A percentile compares a stretch with the other conserved stretches of the same genome.
Conservation (phyloP, 2,113 vertebrate species). For the Gymnogyps californianus region DNA sequence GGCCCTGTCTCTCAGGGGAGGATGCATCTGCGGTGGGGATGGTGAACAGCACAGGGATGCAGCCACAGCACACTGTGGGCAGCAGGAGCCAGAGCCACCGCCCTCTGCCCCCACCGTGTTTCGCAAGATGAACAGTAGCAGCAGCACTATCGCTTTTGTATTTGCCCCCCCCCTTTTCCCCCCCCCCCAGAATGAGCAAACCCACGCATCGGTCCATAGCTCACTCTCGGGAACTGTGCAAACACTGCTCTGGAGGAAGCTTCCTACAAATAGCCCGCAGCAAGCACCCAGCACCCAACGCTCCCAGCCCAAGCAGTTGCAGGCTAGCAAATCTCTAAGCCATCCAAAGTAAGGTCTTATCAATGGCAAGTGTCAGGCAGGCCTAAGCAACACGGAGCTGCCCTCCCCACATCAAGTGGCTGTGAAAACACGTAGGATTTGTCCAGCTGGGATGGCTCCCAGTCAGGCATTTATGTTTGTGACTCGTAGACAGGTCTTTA, state of each 20-base stretch:
- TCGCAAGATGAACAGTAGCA: background rate
- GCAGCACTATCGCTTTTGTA: background rate
- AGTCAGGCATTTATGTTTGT: background rate
- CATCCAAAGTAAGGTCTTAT: background rate
- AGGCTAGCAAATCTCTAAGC: background rate
- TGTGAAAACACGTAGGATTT: background rate
- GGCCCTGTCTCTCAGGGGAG: background rate
- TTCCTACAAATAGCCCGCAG: background rate
- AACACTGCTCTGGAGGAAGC: background rate
- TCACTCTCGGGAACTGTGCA: background rate
- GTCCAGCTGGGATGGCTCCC: conserved; percentile 12
- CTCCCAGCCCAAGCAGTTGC: background rate
- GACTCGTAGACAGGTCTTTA: background rate
- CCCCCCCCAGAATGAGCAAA: background rate
- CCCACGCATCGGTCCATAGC: rapidly evolving
- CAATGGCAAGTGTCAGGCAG: background rate
- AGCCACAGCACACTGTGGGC: background rate
- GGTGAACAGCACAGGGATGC: background rate
- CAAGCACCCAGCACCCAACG: background rate
- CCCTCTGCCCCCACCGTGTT: background rate
- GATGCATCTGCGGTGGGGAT: background rate
- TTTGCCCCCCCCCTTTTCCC: background rate
- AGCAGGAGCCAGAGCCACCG: background rate
- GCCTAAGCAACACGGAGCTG: background rate
- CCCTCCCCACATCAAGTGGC: background rate